Base-by-base conservation (phyloP, 2,113 vertebrate species). In the Nyctereutes procyonoides region DNA sequence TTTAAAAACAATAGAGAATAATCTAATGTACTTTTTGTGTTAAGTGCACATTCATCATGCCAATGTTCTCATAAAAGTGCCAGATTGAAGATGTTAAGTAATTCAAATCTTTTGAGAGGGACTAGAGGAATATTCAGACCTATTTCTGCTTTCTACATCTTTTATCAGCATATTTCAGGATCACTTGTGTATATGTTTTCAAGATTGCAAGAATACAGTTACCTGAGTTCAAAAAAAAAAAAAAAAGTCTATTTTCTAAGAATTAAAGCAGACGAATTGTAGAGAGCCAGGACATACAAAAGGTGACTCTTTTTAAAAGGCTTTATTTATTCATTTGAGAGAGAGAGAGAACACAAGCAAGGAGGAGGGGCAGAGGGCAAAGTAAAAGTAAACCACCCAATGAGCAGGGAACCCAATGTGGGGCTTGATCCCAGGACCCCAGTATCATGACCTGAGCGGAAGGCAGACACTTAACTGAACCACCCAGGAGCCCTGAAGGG, bases 171-270 rank as follows among this genome's bases (percentile, higher is more conserved):
- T 85, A 82, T 79, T 93, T 90, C 17, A 89, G 13, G 85, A 60
- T 48, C 8, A 56, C 11, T 20, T 81, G 24, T 74, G 6, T 56
- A 9, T 58, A 20, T 74, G 43, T 86, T 73, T 67, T 80, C 28
- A 93, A 67, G 35, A 90, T 48, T 43, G 8, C 12, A 76, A 22
- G 22, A 53, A 81, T 58, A 26, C 12, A 38, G 3, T 28, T 85
- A 65, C 10, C 5, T 48, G 69, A 80, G 20, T 60, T 94, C 93
- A 97, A 94, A 82, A 65, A 95, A 92, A 19, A 53, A 83, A 30
- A 82, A 62, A 96, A 88, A 13, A 32, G 26, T n/a, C 14, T 85
- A 16, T 92, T 28, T 92, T 86, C 38, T 86, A 82, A 80, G 56
- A 95, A 86, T 51, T 43, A 55, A 28, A 51, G n/a, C 3, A 38